Conservation (phyloP, 2,113 vertebrate genomes). For the Onychorhynchus coronatus region DNA sequence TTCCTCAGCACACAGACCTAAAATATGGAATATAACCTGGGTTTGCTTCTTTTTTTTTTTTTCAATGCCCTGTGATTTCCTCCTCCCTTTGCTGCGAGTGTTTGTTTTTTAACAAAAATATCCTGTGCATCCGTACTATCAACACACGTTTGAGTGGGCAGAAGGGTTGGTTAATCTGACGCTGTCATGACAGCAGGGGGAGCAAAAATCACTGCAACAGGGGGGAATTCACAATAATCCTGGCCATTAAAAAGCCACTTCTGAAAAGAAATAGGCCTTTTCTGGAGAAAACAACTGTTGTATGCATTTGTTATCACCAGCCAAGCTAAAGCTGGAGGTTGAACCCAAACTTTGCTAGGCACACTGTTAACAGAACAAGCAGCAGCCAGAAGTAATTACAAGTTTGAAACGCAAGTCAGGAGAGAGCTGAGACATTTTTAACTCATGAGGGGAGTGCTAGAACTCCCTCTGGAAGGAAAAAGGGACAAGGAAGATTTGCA, state of each 20-base stretch:
- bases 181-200: slow-evolving; percentile 55
- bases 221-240: slow-evolving; percentile 1
- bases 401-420: neutral
- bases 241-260: neutral
- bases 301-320: neutral
- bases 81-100: neutral
- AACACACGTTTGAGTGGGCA: neutral
- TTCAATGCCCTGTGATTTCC: neutral
- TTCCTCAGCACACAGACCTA: neutral
- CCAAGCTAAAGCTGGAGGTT: neutral
- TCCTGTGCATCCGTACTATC: neutral
- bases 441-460: neutral
- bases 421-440: neutral
- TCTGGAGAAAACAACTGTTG: neutral
- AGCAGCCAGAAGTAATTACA: neutral
- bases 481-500: neutral
- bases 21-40: neutral
- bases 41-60: neutral
- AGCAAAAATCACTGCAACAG: slow-evolving; percentile 55
- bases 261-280: neutral
- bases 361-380: neutral
- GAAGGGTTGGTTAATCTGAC: slow-evolving; percentile 13
- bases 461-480: neutral
- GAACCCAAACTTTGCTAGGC: neutral
- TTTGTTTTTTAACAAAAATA: neutral